Percentiles rank a stretch among this genome's conserved stretches.
Evolutionary conservation across 2,113 vertebrate species (phyloP).

Genomic region (Prinia subflava): DNA sequence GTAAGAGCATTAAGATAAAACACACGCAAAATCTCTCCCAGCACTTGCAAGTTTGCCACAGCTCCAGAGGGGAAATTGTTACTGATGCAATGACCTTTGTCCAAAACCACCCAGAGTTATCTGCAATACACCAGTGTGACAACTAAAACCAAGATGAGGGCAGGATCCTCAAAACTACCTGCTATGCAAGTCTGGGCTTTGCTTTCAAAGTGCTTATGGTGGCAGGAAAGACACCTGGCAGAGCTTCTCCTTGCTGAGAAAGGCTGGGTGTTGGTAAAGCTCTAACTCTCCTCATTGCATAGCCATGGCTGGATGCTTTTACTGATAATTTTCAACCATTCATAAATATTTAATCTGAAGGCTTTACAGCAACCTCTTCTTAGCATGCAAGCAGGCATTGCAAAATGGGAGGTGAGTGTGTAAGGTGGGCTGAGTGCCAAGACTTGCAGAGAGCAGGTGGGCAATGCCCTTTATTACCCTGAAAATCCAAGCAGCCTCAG

Average conservation of each 20-base stretch:
- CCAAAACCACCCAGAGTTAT: not conserved
- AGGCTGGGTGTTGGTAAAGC: not conserved
- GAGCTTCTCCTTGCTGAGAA: not conserved
- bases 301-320: not conserved
- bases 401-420: not conserved
- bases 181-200: not conserved
- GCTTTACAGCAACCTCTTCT: not conserved
- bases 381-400: not conserved
- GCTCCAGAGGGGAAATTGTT: not conserved
- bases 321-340: not conserved
- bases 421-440: not conserved
- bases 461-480: not conserved
- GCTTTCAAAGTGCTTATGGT: not conserved
- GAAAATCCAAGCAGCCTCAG: not conserved
- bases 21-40: not conserved
- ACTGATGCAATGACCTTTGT: not conserved
- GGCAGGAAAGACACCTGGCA: not conserved
- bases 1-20: not conserved
- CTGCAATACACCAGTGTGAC: not conserved
- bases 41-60: not conserved
- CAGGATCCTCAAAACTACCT: not conserved
- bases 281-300: not conserved
- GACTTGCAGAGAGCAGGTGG: not conserved
- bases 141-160: not conserved
- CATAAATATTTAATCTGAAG: conserved; percentile 19